Base-by-base conservation (phyloP, 2,797 vertebrate species). In the Oryzias dopingdopingensis region DNA sequence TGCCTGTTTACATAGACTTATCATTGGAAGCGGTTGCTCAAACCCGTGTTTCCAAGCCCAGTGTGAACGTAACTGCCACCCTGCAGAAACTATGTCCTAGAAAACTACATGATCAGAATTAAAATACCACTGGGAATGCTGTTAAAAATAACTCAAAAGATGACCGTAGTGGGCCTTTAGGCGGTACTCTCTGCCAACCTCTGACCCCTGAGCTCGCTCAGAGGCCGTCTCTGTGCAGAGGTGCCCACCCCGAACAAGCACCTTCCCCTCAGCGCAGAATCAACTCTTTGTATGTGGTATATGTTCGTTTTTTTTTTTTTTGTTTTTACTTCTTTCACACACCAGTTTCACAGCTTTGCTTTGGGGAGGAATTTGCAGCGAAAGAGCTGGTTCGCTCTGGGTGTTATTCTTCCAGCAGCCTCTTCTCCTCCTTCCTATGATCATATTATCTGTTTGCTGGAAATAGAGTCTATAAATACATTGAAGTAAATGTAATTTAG, bases 281-380 rank as follows among this genome's bases (percentile, higher is more conserved):
- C 83, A 58, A 20, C 83, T 84, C 88, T 91, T 89, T 91, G 86
- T 90, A 78, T 18, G 70, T 77, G 72, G 73, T 83, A 86, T 88
- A 86, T 89, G 86, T 89, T 85, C 7, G 7, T 10, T 10, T 37
- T 37, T 37, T 74, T 82, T 85, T 86, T 75, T 81, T 68, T 52
- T 63, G 50, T 66, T 63, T 67, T 63, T 54, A 0, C 63, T 40
- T 14, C 3, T 47, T 26, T 16, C 67, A 16, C 77, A 69, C 76
- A 37, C 57, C 76, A 52, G 51, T 56, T 60, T 70, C 16, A 1
- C 62, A n/a, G 58, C 49, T 5, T 20, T 10, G 14, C 29, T 14
- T 4, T 53, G 44, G 37, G 14, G 22, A 70, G 58, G 58, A 81
- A 72, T 73, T 66, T 62, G 56, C 4, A 0, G 40, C 42, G 14